Base-by-base conservation (phyloP, 1,140 invertebrate genomes). In the Cardiocondyla obscurior region DNA sequence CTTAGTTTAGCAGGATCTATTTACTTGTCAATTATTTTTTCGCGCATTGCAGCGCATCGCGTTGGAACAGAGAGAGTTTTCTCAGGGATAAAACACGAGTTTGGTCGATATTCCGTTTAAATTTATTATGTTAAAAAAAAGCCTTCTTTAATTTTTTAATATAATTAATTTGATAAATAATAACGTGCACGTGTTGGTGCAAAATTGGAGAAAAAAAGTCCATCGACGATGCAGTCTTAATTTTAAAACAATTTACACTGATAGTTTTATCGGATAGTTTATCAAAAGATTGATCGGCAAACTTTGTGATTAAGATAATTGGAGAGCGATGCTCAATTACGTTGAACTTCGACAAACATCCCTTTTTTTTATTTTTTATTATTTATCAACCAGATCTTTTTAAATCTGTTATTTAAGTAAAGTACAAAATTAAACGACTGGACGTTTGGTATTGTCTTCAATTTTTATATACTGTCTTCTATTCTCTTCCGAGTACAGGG, bases 281-380 rank as follows among this genome's bases (percentile, higher is more conserved):
- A 73, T 73, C 70, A 42, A 22, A 57, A 55, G 51, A 39, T 57
- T 33, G 70, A 30, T 19, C 36, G 3, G 53, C 3, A 25, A 58
- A n/a, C 28, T 55, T 39, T 58, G n/a, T 44, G 22, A 19, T 73
- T 2, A 6, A 7, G 25, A 73, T 73, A 42, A 73, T 58, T 73
- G 70, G 6, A 44, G 16, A 73, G 58, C 5, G 8, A 42, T 58
- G 10, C 22, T 72, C 33, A 5, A 25, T 58, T 39, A 42, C 8
- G n/a, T 25, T 73, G 6, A 73, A 58, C n/a, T 19, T 14, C 8
- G 39, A 42, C 10, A n/a, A 28, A 58, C 57, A 58, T 16, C 16
- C 12, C n/a, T 19, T 14, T 19, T 51, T 69, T 53, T 22, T 70
- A 30, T 19, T 14, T 19, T 51, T 69, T 53, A 33, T 70, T 22